Evolutionary conservation across 2,113 vertebrate genomes (phyloP).

Genomic region (Gopherus flavomarginatus): DNA sequence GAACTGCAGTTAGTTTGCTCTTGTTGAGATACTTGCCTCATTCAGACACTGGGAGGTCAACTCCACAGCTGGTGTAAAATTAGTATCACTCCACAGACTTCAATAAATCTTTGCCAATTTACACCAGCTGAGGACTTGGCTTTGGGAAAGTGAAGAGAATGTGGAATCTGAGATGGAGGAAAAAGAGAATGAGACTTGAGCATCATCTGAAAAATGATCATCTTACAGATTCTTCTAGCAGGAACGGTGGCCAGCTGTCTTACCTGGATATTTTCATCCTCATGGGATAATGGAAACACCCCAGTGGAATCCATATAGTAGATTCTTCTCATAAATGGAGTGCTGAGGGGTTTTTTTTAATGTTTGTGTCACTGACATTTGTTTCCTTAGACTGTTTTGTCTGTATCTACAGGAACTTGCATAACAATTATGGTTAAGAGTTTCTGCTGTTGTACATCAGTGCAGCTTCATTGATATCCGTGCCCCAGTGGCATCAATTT

Average conservation of each 20-base stretch:
- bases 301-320: neutral
- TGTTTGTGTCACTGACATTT: neutral
- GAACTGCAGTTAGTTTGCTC: neutral
- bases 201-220: rapidly evolving
- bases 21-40: neutral
- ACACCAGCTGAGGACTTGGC: neutral
- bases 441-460: neutral
- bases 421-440: neutral
- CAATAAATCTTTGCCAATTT: neutral
- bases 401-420: neutral
- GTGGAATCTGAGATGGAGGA: neutral
- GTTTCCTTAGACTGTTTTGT: neutral
- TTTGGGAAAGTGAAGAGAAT: neutral
- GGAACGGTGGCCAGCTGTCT: neutral
- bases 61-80: neutral
- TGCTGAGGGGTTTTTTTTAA: neutral
- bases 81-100: neutral
- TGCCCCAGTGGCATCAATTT: neutral
- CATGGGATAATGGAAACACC: neutral
- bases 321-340: rapidly evolving
- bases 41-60: rapidly evolving
- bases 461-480: neutral
- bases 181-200: neutral
- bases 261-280: neutral
- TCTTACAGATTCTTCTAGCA: neutral